phyloP scores from a whole-genome alignment of 2,113 vertebrate species.

The Ibidorhyncha struthersii region DNA sequence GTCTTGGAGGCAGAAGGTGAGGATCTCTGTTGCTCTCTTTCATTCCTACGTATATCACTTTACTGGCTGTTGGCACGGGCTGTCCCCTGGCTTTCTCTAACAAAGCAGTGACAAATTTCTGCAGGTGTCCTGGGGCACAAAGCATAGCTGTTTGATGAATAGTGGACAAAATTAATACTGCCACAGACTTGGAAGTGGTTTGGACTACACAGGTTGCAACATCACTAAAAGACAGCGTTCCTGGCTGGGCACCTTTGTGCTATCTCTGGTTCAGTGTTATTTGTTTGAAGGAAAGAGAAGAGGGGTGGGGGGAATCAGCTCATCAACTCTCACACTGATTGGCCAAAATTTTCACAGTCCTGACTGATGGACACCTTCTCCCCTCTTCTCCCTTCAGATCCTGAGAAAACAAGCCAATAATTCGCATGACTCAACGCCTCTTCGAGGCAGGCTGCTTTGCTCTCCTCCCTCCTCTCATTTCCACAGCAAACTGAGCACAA shows the following conservation, averaged over 20 bases:
- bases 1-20: background rate
- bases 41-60: accelerated
- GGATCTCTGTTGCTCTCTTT: background rate
- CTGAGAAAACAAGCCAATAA: background rate
- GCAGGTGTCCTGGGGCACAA: background rate
- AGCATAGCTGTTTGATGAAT: background rate
- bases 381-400: background rate
- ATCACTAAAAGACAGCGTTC: background rate
- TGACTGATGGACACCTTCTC: background rate
- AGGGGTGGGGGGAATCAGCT: background rate
- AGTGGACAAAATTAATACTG: background rate
- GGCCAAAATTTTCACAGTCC: background rate
- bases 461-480: background rate
- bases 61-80: background rate
- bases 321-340: background rate
- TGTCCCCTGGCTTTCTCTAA: background rate
- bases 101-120: background rate
- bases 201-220: background rate
- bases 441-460: background rate
- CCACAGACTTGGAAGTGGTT: background rate
- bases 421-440: background rate
- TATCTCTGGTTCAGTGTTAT: background rate
- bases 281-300: background rate
- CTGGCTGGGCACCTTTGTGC: background rate
- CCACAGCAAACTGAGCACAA: background rate